Base-by-base conservation (phyloP, 2,797 vertebrate species). In the Tapirus indicus region DNA sequence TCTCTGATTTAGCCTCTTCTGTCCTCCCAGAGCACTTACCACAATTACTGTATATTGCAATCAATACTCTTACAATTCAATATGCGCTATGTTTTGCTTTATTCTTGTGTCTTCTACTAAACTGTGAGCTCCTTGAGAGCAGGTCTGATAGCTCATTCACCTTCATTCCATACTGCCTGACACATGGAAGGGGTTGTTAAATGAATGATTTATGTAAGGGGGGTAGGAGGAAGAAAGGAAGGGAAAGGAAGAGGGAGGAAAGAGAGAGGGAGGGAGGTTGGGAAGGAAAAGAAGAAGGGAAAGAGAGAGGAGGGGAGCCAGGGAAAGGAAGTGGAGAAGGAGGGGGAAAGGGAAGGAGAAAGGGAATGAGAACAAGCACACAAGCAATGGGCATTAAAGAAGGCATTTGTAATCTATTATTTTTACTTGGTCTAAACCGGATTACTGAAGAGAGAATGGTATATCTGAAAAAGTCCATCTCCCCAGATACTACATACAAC, bases 1-100 rank as follows among this genome's bases (percentile, higher is more conserved):
- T 96, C 84, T 92, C 52, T 94, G 69, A 89, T 54, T 92, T 60
- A 92, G 35, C 68, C 35, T 80, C 64, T 82, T 87, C 56, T 56
- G 47, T 72, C 79, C 32, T 93, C 47, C 62, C 69, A 75, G 0
- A 79, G n/a, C 68, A 91, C 32, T 91, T 74, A 56, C 2, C 75
- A 91, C 25, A 84, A 95, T 52, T 69, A 64, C 32, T 16, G 2
- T 17, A 68, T 8, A 6, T 10, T n/a, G 27, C n/a, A 74, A 75
- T 77, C 92, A 91, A 62, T 35, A 78, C 6, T 91, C 68, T 52
- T 66, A n/a, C n/a, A 79, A 92, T 29, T 38, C 49, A 27, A n/a
- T 3, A 92, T 44, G 52, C n/a, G 72, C 18, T n/a, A 7, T 62
- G 12, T 91, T 97, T 25, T 74, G 14, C 41, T 91, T 88, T 62